Percentiles rank a stretch among this genome's conserved stretches.
phyloP scores from a whole-genome alignment of 1,140 invertebrate genomes.

The Chlorops oryzae region DNA sequence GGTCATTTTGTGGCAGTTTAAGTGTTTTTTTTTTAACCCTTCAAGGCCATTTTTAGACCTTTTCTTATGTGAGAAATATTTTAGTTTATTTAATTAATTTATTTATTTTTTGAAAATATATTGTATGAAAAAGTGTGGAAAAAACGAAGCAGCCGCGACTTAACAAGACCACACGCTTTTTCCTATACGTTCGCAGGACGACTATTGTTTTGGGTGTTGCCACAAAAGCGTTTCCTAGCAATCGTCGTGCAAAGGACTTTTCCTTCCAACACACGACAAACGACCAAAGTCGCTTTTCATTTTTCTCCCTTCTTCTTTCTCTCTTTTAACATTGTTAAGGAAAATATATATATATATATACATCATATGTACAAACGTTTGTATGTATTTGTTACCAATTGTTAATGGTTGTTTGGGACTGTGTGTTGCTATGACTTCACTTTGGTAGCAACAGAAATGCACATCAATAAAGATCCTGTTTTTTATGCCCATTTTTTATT shows the following conservation, averaged over 20 bases:
- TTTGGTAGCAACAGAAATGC: no score
- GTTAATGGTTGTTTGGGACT: no score
- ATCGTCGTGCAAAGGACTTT: conserved; percentile 17
- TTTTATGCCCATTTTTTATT: no score
- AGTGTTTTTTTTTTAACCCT: conserved; percentile 7
- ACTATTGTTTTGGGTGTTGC: conserved; percentile 42
- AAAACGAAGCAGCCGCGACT: not conserved
- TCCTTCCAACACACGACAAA: no score
- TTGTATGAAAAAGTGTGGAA: conserved; percentile 3
- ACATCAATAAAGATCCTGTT: no score
- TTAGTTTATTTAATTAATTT: conserved; percentile 1
- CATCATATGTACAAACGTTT: no score
- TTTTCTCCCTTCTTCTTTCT: no score
- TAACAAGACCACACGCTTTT: conserved; percentile 6
- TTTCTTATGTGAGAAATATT: conserved; percentile 36
- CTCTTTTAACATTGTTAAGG: no score
- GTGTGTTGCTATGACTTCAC: no score
- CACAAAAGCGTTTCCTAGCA: conserved; percentile 37
- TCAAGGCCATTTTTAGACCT: not conserved
- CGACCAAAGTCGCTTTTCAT: no score
- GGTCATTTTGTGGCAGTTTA: conserved; percentile 26
- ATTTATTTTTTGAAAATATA: not conserved
- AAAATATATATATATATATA: no score
- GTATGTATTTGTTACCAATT: no score
- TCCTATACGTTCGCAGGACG: conserved; percentile 27